Evolutionary conservation across 1,140 invertebrate genomes (phyloP).

Genomic region (Drosophila lowei): DNA sequence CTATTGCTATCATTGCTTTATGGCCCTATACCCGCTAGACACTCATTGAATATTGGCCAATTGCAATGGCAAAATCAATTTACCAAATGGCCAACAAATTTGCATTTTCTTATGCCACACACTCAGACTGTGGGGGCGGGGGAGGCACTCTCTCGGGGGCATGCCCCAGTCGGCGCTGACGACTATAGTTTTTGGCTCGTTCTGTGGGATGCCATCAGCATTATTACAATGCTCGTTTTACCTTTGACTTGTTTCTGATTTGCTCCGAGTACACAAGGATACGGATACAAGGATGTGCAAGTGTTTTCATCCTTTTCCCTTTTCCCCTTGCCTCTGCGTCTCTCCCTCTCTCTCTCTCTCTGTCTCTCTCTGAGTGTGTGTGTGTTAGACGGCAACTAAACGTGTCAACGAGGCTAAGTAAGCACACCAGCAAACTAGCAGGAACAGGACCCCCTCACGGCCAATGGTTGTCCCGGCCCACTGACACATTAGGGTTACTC

Average conservation of each 20-base stretch:
- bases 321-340: conserved; percentile 3
- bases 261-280: conserved; percentile 46
- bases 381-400: conserved; percentile 69
- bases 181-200: conserved; percentile 37
- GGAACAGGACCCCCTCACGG: conserved; percentile 37
- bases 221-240: conserved; percentile 67
- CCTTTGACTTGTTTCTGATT: conserved; percentile 75
- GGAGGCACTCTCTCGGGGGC: no score
- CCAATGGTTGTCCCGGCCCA: conserved; percentile 30
- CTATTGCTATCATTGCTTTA: conserved; percentile 14
- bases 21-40: conserved; percentile 28
- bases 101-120: conserved; percentile 50
- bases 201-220: conserved; percentile 58
- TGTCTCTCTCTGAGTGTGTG: conserved; percentile 11
- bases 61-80: conserved; percentile 68
- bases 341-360: not conserved
- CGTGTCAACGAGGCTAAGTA: conserved; percentile 76
- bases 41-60: conserved; percentile 49
- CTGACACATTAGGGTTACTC: conserved; percentile 73
- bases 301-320: conserved; percentile 18
- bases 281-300: conserved; percentile 9
- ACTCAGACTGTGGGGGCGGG: not conserved
- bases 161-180: no score
- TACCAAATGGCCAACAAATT: conserved; percentile 70
- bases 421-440: conserved; percentile 64